phyloP scores from a whole-genome alignment of 2,113 vertebrate species.

The Phaethon lepturus region DNA sequence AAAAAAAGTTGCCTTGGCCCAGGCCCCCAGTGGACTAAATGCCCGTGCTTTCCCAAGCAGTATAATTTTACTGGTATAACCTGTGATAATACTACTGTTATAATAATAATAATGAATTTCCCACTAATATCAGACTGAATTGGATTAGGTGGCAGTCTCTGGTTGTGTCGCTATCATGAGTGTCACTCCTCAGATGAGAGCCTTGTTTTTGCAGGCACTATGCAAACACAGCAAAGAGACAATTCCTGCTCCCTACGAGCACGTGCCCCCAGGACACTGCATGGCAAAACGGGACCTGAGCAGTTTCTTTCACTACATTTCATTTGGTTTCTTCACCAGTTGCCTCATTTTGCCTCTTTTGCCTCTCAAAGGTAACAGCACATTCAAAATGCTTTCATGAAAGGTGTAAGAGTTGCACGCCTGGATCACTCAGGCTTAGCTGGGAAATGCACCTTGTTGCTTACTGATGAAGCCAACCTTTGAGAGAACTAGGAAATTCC shows the following conservation, averaged over 20 bases:
- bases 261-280: accelerated
- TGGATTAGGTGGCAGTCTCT: background rate
- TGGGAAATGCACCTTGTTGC: background rate
- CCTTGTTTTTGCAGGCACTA: accelerated
- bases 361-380: background rate
- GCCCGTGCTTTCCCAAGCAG: accelerated
- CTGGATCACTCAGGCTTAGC: background rate
- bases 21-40: background rate
- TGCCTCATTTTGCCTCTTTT: background rate
- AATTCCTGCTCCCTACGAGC: background rate
- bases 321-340: background rate
- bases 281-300: background rate
- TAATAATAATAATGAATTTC: background rate
- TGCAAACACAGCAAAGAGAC: background rate
- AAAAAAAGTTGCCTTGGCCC: background rate
- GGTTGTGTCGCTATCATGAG: background rate
- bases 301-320: background rate
- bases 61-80: background rate
- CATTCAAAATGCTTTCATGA: background rate
- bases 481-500: background rate
- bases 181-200: background rate
- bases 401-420: background rate
- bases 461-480: background rate
- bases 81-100: background rate
- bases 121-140: background rate